phyloP scores from a whole-genome alignment of 2,113 vertebrate species.

The Salvelinus sp. region DNA sequence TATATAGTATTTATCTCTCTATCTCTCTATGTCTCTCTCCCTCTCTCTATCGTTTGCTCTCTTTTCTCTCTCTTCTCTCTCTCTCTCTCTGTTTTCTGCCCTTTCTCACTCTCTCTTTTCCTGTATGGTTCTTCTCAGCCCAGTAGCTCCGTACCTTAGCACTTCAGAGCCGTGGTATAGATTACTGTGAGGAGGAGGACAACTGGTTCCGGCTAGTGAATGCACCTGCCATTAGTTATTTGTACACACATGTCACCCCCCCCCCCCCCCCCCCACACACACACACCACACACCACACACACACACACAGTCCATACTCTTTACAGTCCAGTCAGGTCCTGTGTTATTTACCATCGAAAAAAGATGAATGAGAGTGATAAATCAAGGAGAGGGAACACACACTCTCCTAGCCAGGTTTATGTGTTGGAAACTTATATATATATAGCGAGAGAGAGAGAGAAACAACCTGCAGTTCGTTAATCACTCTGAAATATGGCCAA shows the following conservation, averaged over 20 bases:
- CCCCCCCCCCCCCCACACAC: no score
- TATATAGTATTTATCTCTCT: no score
- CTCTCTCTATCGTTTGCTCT: no score
- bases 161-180: constrained; percentile 54
- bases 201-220: constrained; percentile 38
- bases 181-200: constrained; percentile 53
- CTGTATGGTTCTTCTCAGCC: neutral
- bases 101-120: neutral
- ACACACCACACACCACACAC: no score
- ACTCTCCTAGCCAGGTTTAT: constrained; percentile 65
- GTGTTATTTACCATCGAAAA: constrained; percentile 76
- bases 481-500: constrained; percentile 65
- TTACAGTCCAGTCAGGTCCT: constrained; percentile 76
- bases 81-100: no score
- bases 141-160: constrained; percentile 18
- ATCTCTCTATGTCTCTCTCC: no score
- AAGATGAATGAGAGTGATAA: constrained; percentile 78
- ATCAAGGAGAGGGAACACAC: constrained; percentile 67
- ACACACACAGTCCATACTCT: constrained; percentile 16
- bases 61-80: no score
- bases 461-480: constrained; percentile 57
- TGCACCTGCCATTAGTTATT: constrained; percentile 72
- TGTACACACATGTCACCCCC: no score
- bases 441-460: neutral
- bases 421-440: constrained; percentile 56